Base-by-base conservation (phyloP, 2,888 invertebrate genomes). In the Argyra leucocephala region DNA sequence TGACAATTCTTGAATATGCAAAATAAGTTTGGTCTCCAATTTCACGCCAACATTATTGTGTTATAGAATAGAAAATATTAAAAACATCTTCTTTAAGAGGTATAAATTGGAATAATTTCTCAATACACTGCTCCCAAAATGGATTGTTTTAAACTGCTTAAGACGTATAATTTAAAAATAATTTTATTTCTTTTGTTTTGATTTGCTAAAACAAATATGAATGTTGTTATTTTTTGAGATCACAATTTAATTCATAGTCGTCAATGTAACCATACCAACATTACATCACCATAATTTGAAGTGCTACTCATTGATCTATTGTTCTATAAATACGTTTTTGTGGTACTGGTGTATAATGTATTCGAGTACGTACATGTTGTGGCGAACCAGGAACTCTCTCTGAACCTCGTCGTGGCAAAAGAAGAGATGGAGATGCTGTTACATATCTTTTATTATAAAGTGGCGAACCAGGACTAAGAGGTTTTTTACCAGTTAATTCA, bases 321-420 rank as follows among this genome's bases (percentile, higher is more conserved):
- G 79, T 78, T 64, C 82, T 80, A 73, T 82, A 83, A 68, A 83
- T 77, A 71, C 83, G 81, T 68, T 84, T 74, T 72, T 84, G 84
- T 62, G 84, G 83, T 74, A 84, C 84, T 23, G 84, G 84, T 59
- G 84, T 84, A 71, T 84, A 84, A 71, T 83, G 82, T 68, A 84
- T 83, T 68, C 86, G 83, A 21, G 87, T 83, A 68, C 86, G 82
- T 66, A 86, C 81, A 73, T 87, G 85, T 70, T 80, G 87, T 21
- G 88, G 88, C 64, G 87, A 88, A 61, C 87, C 87, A 23, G 88
- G 88, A 65, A 88, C 87, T 74, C 87, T 87, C 76, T 88, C 88
- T 2, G 87, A 87, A 23, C 87, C 81, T 67, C 86, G 82, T 66
- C 88, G 73, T 60, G 80, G 80, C 61, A 80, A 80, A 58, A 79